A percentile compares a stretch with the other conserved stretches of the same genome.
Conservation (phyloP, 2,113 vertebrate genomes). For the Ancistrus triradiatus region DNA sequence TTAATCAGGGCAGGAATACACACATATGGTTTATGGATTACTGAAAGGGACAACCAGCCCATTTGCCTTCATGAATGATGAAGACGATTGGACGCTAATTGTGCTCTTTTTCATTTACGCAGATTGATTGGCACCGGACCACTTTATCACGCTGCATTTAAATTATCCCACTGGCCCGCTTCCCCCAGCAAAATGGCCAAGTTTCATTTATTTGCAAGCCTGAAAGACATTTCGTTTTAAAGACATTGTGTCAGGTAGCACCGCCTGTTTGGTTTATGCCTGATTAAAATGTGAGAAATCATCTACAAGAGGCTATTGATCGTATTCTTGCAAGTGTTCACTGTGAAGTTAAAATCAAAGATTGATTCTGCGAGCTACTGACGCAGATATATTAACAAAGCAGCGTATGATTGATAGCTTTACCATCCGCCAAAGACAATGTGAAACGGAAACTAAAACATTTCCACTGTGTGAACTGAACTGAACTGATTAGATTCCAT, state of each 20-base stretch:
- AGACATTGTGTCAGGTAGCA: not conserved
- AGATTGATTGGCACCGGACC: slow-evolving; percentile 33
- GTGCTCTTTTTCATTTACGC: slow-evolving; percentile 24
- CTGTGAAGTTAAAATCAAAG: slow-evolving; percentile 10
- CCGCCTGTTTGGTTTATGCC: not conserved
- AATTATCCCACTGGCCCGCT: slow-evolving; percentile 40
- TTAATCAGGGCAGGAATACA: too few relatives aligned
- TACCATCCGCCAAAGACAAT: too few relatives aligned
- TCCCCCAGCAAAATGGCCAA: slow-evolving; percentile 18
- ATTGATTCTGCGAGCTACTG: not conserved
- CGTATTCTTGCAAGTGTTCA: too few relatives aligned
- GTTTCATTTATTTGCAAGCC: slow-evolving; percentile 50
- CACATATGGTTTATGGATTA: too few relatives aligned
- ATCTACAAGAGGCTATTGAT: too few relatives aligned
- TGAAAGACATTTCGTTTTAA: slow-evolving; percentile 13
- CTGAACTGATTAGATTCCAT: too few relatives aligned
- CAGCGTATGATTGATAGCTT: too few relatives aligned
- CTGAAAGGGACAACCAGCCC: too few relatives aligned
- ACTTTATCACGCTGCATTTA: slow-evolving; percentile 24
- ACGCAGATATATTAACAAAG: too few relatives aligned
- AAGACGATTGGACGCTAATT: slow-evolving; percentile 44
- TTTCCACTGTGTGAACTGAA: too few relatives aligned
- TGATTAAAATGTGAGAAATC: slow-evolving; percentile 28
- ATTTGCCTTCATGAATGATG: not conserved
- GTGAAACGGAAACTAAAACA: too few relatives aligned